Conservation (phyloP, 2,888 invertebrate genomes). For the Meteorus cinctellus region DNA sequence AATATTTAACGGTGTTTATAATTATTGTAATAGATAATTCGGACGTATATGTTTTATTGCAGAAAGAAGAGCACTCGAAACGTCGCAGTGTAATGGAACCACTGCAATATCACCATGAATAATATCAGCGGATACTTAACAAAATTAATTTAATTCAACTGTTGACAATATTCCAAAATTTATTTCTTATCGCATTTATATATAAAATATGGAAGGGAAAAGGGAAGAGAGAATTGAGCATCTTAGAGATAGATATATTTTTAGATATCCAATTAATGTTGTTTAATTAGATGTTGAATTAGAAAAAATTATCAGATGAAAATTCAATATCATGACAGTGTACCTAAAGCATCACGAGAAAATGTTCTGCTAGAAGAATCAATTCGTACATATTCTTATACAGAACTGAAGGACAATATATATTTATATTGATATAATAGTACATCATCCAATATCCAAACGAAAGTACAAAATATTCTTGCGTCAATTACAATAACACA, state of each 20-base stretch:
- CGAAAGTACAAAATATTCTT: constrained; percentile 26
- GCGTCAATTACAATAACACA: not conserved
- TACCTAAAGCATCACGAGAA: no score
- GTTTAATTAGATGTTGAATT: not conserved
- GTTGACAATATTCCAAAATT: not conserved
- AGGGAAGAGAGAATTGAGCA: no score
- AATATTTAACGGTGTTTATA: not conserved
- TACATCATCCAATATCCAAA: not conserved
- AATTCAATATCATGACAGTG: no score
- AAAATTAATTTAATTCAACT: not conserved
- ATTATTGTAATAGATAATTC: constrained; percentile 21
- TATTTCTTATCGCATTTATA: constrained; percentile 2
- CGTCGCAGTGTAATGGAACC: constrained; percentile 49
- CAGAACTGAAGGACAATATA: no score
- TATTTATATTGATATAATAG: not conserved
- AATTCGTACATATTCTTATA: no score
- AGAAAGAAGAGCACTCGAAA: constrained; percentile 52
- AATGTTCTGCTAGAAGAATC: no score
- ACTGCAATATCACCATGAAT: constrained; percentile 27
- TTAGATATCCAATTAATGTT: not conserved
- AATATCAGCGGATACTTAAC: not conserved
- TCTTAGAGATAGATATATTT: no score
- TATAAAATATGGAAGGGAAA: not conserved
- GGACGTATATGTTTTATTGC: constrained; percentile 46
- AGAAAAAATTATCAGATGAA: no score